These are phyloP conservation scores for Caenorhabditis remanei DNA, from an alignment of 1,140 invertebrate species.

Conservation along the genomic window DNA sequence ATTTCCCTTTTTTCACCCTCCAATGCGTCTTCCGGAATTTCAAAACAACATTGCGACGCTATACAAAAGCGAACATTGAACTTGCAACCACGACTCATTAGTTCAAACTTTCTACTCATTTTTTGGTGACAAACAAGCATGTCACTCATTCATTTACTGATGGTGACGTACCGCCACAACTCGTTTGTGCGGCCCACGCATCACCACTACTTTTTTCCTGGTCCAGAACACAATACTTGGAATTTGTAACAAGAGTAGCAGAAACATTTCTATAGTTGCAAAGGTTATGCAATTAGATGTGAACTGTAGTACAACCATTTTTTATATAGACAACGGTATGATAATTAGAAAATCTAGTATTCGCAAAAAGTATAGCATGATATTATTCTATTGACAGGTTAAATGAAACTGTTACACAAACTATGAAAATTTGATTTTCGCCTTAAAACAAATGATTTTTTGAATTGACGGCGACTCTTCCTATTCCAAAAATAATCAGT, in stretches of 20 bases:
- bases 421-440: no score
- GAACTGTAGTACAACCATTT: no score
- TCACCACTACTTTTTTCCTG: background rate
- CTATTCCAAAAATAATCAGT: no score
- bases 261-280: background rate
- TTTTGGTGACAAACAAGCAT: conserved; percentile 43
- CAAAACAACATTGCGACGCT: conserved; percentile 22
- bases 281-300: no score
- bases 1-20: background rate
- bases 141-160: conserved; percentile 29
- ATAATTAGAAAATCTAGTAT: no score
- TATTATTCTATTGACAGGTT: no score
- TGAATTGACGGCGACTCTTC: no score
- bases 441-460: no score
- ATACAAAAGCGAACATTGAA: conserved; percentile 22
- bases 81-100: conserved; percentile 46
- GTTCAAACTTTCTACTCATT: conserved; percentile 36
- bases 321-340: no score
- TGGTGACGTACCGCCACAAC: conserved; percentile 31
- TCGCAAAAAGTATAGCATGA: no score
- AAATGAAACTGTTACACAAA: no score
- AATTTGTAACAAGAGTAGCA: background rate
- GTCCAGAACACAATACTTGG: conserved; percentile 31
- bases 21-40: background rate
- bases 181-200: conserved; percentile 49